Base-by-base conservation (phyloP, 92 coral and sea anemone species). In the Pocillopora meandrina region DNA sequence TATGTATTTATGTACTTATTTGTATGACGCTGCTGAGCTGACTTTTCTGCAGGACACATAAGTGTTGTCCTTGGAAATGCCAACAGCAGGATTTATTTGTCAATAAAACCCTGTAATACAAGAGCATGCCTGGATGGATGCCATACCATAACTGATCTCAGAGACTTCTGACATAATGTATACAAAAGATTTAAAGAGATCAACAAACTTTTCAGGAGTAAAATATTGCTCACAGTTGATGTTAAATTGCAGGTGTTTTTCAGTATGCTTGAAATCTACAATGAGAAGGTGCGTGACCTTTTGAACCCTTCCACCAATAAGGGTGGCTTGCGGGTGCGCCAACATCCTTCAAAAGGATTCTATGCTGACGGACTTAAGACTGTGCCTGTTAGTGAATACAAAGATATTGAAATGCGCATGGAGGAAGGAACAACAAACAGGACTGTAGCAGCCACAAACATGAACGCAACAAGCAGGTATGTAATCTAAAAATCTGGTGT, bases 391-490 rank as follows among this genome's bases (percentile, higher is more conserved):
- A 91, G 87, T 15, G 88, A 90, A 3, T 95, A 95, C 82, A 84
- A 87, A 9, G 95, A 93, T 52, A 95, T 95, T 19, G 98, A 95
- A 66, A 89, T 85, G 61, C 92, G 87, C 42, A 95, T 95, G 98
- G 98, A 95, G 57, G 98, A 95, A 73, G 98, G 98, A 15, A 95
- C 98, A 34, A 84, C 57, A 58, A 95, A 92, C 85, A 91, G 98
- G 72, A 95, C 98, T 9, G 98, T 95, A 71, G 98, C 98, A 12
- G 92, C 98, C 3, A 95, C 98, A 0, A 91, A 94, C 62, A 95
- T 95, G 98, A 95, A 95, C 83, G 98, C 98, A 2, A 95, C 98
- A 8, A 95, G 98, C 98, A 95, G 98, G 98, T 95, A 36, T 2
- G 34, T 23, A 33, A 14, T 36, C 9, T 26, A 36, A 68, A 12